Base-by-base conservation (phyloP, 2,113 vertebrate species). In the Pomatorhinus ruficollis region DNA sequence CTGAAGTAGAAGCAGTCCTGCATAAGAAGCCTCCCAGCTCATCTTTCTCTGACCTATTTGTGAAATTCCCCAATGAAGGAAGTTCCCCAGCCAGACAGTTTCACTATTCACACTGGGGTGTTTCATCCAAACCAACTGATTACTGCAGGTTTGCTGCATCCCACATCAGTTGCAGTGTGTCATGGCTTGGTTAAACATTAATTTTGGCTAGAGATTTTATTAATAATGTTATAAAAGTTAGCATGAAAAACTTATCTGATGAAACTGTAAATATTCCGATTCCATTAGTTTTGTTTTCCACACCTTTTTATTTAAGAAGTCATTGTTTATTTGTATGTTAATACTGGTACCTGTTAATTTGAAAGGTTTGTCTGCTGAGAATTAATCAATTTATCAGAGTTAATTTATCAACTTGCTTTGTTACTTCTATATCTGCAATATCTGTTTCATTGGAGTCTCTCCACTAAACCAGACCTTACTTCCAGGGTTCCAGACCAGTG, bases 11-110 rank as follows among this genome's bases (percentile, higher is more conserved):
- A 94, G 77, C 49, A 72, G 45, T 84, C 30, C 49, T 91, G 44
- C 53, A 53, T 49, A 49, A 50, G 56, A 81, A 81, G 53, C 30
- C 61, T 82, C 65, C 8, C 40, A 94, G 69, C 86, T 76, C 64
- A 47, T 94, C 56, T 81, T 89, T 81, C 35, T 87, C 28, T 95
- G 87, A 95, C 93, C 87, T 84, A 79, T 89, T 95, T 95, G 57
- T 69, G 70, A 91, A 89, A 87, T 53, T 92, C 87, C 53, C 83
- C 31, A 19, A 10, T 33, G 83, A 70, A 89, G 49, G 24, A 63
- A 78, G 72, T 7, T 89, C 68, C 80, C 47, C 2, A 1, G 35
- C 52, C 64, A 92, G 33, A 24, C 15, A n/a, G 15, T 45, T 89
- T 82, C 74, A 15, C 74, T 83, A 12, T 33, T 89, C 68, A 70